These are phyloP conservation scores for Oreonectes daqikongensis DNA, from an alignment of 2,797 vertebrate genomes.

Conservation along the genomic window DNA sequence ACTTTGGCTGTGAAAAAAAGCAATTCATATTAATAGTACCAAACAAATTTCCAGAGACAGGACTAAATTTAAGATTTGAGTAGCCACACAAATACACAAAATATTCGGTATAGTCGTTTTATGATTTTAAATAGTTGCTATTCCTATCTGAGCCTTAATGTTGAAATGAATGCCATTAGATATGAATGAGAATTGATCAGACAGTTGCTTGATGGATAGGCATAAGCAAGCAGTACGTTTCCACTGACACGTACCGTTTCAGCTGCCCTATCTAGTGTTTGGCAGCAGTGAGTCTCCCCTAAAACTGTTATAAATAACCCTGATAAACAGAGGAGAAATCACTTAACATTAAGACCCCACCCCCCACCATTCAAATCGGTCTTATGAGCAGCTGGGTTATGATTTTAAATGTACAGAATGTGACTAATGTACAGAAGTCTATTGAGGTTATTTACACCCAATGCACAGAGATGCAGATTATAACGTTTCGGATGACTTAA, in stretches of 20 bases:
- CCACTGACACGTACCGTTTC: conserved; percentile 54
- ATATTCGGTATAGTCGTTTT: not conserved
- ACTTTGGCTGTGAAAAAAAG: conserved; percentile 86
- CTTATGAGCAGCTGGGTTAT: not conserved
- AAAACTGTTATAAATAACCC: conserved; percentile 65
- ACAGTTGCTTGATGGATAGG: not conserved
- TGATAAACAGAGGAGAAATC: conserved; percentile 36
- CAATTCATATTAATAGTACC: conserved; percentile 23
- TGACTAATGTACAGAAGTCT: too few relatives aligned
- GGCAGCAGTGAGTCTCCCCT: conserved; percentile 44
- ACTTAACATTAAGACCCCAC: not conserved
- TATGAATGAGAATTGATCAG: not conserved
- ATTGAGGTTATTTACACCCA: not conserved
- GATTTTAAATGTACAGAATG: not conserved
- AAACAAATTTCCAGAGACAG: not conserved
- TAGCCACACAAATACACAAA: not conserved
- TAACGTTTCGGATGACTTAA: not conserved
- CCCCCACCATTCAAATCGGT: not conserved
- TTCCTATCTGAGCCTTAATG: not conserved
- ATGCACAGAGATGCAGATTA: not conserved
- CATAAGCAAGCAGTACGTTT: conserved; percentile 26
- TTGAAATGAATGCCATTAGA: not conserved
- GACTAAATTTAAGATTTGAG: not conserved
- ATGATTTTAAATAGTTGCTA: not conserved
- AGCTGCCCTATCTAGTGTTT: conserved; percentile 50